phyloP scores from a whole-genome alignment of 2,888 invertebrate genomes.

The Leptopilina syphax region DNA sequence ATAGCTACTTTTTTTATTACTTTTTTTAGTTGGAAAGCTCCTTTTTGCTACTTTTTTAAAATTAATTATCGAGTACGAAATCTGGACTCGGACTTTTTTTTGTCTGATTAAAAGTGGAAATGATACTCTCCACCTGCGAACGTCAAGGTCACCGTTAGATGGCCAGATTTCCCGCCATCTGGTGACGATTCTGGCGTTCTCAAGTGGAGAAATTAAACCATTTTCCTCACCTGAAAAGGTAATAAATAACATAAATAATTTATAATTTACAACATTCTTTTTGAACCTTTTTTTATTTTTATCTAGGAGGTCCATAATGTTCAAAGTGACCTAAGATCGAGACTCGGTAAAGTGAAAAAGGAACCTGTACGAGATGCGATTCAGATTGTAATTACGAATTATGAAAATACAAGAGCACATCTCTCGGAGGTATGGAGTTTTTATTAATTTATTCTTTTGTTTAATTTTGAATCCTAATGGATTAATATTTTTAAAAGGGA shows the following conservation, averaged over 20 bases:
- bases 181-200: too few relatives aligned
- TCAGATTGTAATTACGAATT: slow-evolving; percentile 66
- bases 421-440: slow-evolving; percentile 60
- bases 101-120: too few relatives aligned
- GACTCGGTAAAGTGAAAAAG: slow-evolving; percentile 59
- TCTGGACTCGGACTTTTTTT: too few relatives aligned
- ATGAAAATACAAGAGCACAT: slow-evolving; percentile 55
- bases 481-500: neutral
- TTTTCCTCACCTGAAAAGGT: neutral
- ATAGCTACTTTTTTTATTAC: too few relatives aligned
- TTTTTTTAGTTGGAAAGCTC: too few relatives aligned
- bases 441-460: neutral
- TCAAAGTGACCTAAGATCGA: slow-evolving; percentile 68
- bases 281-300: neutral
- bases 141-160: too few relatives aligned
- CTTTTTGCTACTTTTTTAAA: too few relatives aligned
- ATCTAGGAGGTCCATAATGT: neutral
- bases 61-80: too few relatives aligned
- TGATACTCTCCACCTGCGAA: too few relatives aligned
- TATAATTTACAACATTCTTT: too few relatives aligned
- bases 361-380: slow-evolving; percentile 65
- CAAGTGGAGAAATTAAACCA: too few relatives aligned
- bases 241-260: neutral
- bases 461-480: neutral
- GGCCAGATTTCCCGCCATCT: too few relatives aligned